Evolutionary conservation across 1,140 invertebrate species (phyloP).

Genomic region (Mya arenaria): DNA sequence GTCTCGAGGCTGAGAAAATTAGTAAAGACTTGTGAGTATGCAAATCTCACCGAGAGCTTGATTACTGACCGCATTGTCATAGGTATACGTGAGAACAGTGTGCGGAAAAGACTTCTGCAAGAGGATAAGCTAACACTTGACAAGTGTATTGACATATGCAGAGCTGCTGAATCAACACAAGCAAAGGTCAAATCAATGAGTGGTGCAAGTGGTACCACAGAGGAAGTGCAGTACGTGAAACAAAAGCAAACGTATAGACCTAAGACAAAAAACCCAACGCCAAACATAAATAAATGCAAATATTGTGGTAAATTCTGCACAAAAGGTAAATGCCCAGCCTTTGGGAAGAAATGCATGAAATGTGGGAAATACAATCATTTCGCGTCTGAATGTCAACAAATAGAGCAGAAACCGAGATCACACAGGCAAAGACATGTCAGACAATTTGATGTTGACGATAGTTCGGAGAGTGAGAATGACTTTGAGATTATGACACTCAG

Average conservation of each 20-base stretch:
- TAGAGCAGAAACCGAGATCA: not conserved
- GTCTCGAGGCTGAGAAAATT: not conserved
- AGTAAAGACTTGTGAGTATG: not conserved
- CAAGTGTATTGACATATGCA: slow-evolving; percentile 17
- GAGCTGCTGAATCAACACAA: not conserved
- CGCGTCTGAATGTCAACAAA: slow-evolving; percentile 11
- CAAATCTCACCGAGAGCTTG: not conserved
- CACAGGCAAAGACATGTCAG: not conserved
- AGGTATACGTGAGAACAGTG: not conserved
- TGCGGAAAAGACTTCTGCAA: slow-evolving; percentile 1
- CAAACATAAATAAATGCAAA: not conserved
- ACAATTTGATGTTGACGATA: not conserved
- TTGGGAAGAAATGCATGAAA: not conserved
- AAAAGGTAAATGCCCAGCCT: not conserved
- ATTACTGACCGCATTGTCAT: slow-evolving; percentile 5
- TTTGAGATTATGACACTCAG: not conserved
- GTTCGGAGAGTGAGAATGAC: not conserved
- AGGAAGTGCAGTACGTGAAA: slow-evolving; percentile 1
- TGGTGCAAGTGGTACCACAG: not conserved
- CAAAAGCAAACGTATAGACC: not conserved
- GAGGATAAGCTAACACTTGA: slow-evolving; percentile 3
- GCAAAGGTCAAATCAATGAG: not conserved
- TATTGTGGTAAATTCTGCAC: slow-evolving; percentile 19
- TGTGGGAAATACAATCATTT: slow-evolving; percentile 32
- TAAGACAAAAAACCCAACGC: not conserved